Conservation (phyloP, 2,888 invertebrate species). For the Cynaeus angustus region DNA sequence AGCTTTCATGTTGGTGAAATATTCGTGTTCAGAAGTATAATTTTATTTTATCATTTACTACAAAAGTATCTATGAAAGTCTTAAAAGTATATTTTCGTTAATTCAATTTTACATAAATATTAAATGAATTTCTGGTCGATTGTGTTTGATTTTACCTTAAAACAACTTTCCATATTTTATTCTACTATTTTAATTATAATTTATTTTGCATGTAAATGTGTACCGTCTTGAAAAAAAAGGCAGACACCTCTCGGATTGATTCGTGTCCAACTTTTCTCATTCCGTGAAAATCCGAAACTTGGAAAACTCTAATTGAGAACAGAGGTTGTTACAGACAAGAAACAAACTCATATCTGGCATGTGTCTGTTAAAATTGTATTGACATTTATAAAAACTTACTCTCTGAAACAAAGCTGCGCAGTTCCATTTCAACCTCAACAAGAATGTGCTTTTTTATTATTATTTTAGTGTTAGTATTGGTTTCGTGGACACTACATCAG, state of each 20-base stretch:
- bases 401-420: too few species aligned
- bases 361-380: conserved; percentile 1
- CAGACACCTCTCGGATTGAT: not conserved
- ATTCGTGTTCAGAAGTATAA: too few species aligned
- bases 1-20: too few species aligned
- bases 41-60: too few species aligned
- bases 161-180: conserved; percentile 15
- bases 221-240: conserved; percentile 12
- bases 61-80: too few species aligned
- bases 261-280: conserved; percentile 25
- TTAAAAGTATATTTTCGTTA: too few species aligned
- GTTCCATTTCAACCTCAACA: too few species aligned
- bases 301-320: conserved; percentile 21
- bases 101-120: too few species aligned
- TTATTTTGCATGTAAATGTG: conserved; percentile 22
- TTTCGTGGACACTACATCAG: not conserved
- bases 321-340: conserved; percentile 16
- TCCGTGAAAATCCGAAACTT: not conserved
- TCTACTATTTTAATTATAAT: conserved; percentile 4
- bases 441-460: too few species aligned
- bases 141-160: not conserved
- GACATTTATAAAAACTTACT: too few species aligned
- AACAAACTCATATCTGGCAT: conserved; percentile 3
- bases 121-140: too few species aligned
- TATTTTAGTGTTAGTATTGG: not conserved